Evolutionary conservation across 64 coral and sea anemone species (phyloP).

Genomic region (Cladopsammia gracilis): DNA sequence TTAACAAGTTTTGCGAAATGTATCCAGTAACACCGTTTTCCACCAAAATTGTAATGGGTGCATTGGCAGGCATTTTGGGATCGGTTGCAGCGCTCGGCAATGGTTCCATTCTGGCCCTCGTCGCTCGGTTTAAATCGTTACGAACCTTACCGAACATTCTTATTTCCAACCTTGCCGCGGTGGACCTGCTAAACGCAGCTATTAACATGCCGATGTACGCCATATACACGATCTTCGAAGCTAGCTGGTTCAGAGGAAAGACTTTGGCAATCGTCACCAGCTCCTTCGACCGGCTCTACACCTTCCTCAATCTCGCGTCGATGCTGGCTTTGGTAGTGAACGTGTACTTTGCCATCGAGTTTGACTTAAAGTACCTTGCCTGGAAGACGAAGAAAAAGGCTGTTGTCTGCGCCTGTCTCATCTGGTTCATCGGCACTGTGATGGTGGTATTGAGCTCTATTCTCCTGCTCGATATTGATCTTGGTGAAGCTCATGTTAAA

Average conservation of each 20-base stretch:
- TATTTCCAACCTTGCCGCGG: not conserved
- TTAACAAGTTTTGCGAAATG: not conserved
- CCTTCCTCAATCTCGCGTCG: not conserved
- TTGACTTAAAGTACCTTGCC: not conserved
- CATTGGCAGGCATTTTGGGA: not conserved
- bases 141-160: slow-evolving; percentile 13
- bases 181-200: not conserved
- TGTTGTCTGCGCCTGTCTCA: not conserved
- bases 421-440: too few species aligned
- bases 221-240: not conserved
- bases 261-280: not conserved
- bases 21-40: not conserved
- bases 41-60: not conserved
- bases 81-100: not conserved
- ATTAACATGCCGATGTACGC: not conserved
- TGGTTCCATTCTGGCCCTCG: not conserved
- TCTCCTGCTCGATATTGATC: not conserved
- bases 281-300: not conserved
- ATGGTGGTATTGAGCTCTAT: not conserved
- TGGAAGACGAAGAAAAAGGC: not conserved
- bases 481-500: slow-evolving; percentile 6
- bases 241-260: not conserved
- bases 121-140: slow-evolving; percentile 7
- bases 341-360: not conserved
- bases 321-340: slow-evolving; percentile 1